Evolutionary conservation across 2,797 vertebrate species (phyloP), one percentile per base, ranked within the genome.

Genomic region (Sciaenops ocellatus): DNA sequence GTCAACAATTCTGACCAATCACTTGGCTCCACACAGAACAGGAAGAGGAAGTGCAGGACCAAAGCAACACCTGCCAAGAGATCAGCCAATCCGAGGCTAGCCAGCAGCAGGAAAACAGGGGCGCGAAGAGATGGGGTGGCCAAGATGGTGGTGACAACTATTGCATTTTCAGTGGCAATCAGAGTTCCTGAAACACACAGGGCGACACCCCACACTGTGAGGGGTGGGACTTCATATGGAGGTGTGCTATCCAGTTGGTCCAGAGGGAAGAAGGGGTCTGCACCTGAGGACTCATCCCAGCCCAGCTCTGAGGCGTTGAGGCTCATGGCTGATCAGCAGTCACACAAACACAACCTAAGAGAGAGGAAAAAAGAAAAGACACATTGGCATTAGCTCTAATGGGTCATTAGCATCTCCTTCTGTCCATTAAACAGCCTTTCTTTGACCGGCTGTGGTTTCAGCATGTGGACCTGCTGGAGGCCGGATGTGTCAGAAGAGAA

Each of bases 41-140:
- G 86, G 48, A 98, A 99, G 82, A 96, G 92, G 41, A 98, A 98
- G 91, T 96, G 96, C 64, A 98, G 90, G 62, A 99, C 92, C 50
- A 99, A 71, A 1, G 98, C 97, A 78, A 98, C 78, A 0, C 97
- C 98, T 0, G 97, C 97, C 87, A 99, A 90, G 15, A 99, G 96
- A 83, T 99, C 98, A 0, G 98, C 98, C 0, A 95, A 84, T 28
- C 97, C 98, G 46, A 99, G 90, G 85, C 97, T 98, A 6, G 96
- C 96, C 0, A 98, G 96, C 79, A 99, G 94, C 83, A 99, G 94
- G 93, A 99, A 99, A 88, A 95, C 97, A 0, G 98, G 98, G 0
- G 97, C 96, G 0, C 96, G 96, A 51, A 99, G 95, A 3, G 97
- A 93, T 0, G 97, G 96, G 0, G 94, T 97, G 89, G 97, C 96